Conservation (phyloP, 2,888 invertebrate genomes). For the Drepana falcataria region DNA sequence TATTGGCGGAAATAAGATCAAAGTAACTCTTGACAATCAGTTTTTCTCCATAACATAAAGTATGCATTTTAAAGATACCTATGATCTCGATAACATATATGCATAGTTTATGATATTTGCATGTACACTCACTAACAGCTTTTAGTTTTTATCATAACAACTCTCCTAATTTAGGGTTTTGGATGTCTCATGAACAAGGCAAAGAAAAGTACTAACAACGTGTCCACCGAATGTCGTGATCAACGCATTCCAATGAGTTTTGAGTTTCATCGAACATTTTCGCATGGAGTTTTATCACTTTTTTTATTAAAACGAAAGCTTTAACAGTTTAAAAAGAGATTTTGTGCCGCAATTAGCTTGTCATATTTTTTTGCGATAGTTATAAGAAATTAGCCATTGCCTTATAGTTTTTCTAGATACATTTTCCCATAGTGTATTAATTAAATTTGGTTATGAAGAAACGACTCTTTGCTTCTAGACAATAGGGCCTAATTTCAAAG, state of each 20-base stretch:
- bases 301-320: background rate
- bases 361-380: too few species aligned
- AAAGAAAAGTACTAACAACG: background rate
- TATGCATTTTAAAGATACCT: slow-evolving; percentile 21
- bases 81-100: slow-evolving; percentile 7
- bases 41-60: slow-evolving; percentile 18
- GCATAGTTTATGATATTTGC: slow-evolving; percentile 25
- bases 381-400: too few species aligned
- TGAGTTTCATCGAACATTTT: background rate
- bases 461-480: too few species aligned
- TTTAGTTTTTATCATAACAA: slow-evolving; percentile 17
- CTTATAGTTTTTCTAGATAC: too few species aligned
- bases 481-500: too few species aligned
- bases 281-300: background rate
- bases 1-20: slow-evolving; percentile 1
- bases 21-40: slow-evolving; percentile 33
- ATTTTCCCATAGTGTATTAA: too few species aligned
- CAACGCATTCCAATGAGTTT: background rate
- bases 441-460: too few species aligned
- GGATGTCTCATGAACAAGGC: too few species aligned
- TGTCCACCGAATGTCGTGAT: background rate
- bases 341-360: too few species aligned
- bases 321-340: too few species aligned
- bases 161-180: too few species aligned
- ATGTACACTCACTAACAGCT: slow-evolving; percentile 27